Evolutionary conservation across 2,888 invertebrate genomes (phyloP).

Genomic region (Troides aeacus): DNA sequence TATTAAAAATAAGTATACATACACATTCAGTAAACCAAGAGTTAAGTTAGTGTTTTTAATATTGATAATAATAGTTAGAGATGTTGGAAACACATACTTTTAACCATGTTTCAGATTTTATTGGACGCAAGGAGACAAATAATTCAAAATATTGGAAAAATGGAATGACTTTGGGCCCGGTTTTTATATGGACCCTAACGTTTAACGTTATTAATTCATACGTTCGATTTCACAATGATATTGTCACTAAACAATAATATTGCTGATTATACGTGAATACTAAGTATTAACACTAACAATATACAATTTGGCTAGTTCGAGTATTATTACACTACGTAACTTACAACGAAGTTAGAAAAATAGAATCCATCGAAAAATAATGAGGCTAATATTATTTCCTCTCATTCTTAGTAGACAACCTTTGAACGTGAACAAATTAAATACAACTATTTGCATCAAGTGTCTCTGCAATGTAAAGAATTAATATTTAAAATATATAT

Average conservation of each 20-base stretch:
- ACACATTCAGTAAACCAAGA: too few species aligned
- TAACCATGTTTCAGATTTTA: too few species aligned
- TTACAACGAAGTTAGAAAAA: constrained; percentile 28
- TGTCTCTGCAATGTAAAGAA: too few species aligned
- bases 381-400: constrained; percentile 31
- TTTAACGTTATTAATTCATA: background rate
- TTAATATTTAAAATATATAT: background rate
- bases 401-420: constrained; percentile 9
- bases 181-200: too few species aligned
- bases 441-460: background rate
- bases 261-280: constrained; percentile 18
- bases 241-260: constrained; percentile 16
- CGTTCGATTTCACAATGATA: constrained; percentile 23
- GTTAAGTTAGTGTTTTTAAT: too few species aligned
- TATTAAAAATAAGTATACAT: too few species aligned
- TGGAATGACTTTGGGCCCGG: too few species aligned
- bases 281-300: constrained; percentile 4
- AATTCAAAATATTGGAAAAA: too few species aligned
- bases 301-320: background rate
- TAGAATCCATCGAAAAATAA: constrained; percentile 30
- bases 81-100: too few species aligned
- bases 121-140: too few species aligned
- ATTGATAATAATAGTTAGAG: too few species aligned
- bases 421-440: constrained; percentile 2
- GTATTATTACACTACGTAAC: background rate